Base-by-base conservation (phyloP, 2,888 invertebrate genomes). In the Homarus gammarus region DNA sequence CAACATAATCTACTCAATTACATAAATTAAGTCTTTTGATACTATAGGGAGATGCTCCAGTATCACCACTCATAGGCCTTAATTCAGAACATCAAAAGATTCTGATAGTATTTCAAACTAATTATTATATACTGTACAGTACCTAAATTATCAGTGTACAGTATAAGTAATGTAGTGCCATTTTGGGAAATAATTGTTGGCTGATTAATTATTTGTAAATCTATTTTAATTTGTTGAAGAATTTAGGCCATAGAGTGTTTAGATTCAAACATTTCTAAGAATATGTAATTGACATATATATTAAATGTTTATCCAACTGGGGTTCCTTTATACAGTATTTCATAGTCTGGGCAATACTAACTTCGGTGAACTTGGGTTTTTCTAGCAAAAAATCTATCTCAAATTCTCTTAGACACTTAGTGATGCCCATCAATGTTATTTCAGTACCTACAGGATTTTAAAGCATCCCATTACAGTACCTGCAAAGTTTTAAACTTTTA, bases 371-470 rank as follows among this genome's bases (percentile, higher is more conserved):
- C 31, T 64, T 64, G 27, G 27, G 27, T 64, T 64, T 18, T 18
- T 56, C 56, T 64, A 64, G 64, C 64, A 64, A 22, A 64, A 64
- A 27, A 8, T 64, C 64, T 64, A 64, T 64, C 64, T 64, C 12
- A 64, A 27, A 64, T 64, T 64, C 64, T 64, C 64, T 27, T 64
- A 64, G 64, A 64, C 64, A 64, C 64, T 64, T 64, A 3, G 22
- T 72, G n/a, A 73, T 18, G 40, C n/a, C 36, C 40, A 73, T 38
- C 15, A 40, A 73, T 73, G 1, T 40, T 15, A 73, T 18, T 56
- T 56, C n/a, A 18, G 15, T 56, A 56, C 15, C 56, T 56, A 56
- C 15, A 18, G 56, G 56, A 22, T n/a, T n/a, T n/a, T n/a, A n/a
- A n/a, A n/a, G 44, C 10, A 12, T 49, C 56, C 56, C 22, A 1